Percentiles rank a stretch among this genome's conserved stretches.
These are phyloP conservation scores for Oreochromis grahami DNA, from an alignment of 2,797 vertebrate species.

Conservation along the genomic window DNA sequence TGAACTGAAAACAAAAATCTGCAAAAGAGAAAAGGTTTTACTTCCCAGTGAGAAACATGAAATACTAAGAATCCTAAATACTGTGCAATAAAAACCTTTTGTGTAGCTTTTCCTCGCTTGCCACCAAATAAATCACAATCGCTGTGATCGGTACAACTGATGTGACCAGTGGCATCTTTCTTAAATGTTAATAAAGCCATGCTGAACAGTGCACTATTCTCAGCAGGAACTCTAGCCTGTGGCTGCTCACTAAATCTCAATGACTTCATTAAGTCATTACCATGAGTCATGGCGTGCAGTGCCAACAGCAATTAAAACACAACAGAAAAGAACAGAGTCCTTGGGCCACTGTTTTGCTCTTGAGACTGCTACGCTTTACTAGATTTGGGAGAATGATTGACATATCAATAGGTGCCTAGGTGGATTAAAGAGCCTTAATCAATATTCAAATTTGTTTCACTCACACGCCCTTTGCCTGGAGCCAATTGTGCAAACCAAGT, in stretches of 20 bases:
- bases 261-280: conserved; percentile 71
- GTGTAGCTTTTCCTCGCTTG: background rate
- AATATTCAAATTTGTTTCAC: conserved; percentile 65
- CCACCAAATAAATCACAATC: conserved; percentile 37
- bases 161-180: conserved; percentile 39
- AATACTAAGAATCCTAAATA: conserved; percentile 30
- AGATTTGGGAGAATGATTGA: conserved; percentile 63
- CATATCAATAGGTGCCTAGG: conserved; percentile 54
- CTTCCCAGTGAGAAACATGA: conserved; percentile 6
- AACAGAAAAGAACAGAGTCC: conserved; percentile 47
- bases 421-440: conserved; percentile 59
- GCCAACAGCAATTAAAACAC: conserved; percentile 67
- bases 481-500: conserved; percentile 33
- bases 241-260: conserved; percentile 64
- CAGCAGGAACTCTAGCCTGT: conserved; percentile 42
- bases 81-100: conserved; percentile 13
- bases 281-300: conserved; percentile 46
- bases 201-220: conserved; percentile 39
- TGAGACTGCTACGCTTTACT: conserved; percentile 32
- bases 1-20: background rate
- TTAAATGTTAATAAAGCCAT: conserved; percentile 63
- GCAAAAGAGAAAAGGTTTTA: conserved; percentile 1
- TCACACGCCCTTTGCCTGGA: conserved; percentile 14
- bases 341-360: conserved; percentile 39
- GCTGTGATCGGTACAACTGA: conserved; percentile 28